Evolutionary conservation across 2,113 vertebrate genomes (phyloP).

Genomic region (Microcebus murinus): DNA sequence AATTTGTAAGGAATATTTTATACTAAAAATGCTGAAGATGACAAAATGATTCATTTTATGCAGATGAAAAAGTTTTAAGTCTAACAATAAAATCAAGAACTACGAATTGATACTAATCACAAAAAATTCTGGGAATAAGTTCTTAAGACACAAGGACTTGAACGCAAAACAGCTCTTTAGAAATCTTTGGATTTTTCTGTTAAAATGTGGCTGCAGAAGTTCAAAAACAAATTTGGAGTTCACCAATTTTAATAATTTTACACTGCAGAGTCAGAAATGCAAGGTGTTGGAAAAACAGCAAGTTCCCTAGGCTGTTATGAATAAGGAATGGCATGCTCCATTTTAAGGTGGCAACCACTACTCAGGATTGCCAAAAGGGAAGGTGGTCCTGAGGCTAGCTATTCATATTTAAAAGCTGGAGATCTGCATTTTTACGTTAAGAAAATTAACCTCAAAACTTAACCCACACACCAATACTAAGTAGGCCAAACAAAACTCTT

Average conservation of each 20-base stretch:
- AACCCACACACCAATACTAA: neutral
- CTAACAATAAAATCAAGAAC: neutral
- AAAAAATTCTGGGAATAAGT: neutral
- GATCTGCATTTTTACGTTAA: neutral
- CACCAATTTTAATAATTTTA: conserved; percentile 43
- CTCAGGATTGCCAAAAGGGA: neutral
- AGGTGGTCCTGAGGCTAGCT: neutral
- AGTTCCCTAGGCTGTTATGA: neutral
- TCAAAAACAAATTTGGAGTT: conserved; percentile 2
- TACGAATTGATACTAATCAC: neutral
- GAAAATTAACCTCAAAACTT: conserved; percentile 43
- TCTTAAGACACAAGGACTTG: conserved; percentile 15
- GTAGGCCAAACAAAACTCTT: conserved; percentile 30
- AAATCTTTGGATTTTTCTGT: conserved; percentile 33
- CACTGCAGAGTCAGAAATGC: neutral
- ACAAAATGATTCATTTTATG: neutral
- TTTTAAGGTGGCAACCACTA: neutral
- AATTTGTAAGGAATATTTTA: conserved; percentile 22
- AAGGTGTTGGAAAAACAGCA: conserved; percentile 26
- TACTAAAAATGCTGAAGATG: neutral
- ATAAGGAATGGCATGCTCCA: neutral
- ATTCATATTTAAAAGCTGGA: neutral
- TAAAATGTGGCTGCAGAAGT: neutral
- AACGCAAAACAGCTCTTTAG: neutral
- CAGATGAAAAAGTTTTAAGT: neutral